Conservation (phyloP, 2,113 vertebrate genomes). For the Aptenodytes patagonicus region DNA sequence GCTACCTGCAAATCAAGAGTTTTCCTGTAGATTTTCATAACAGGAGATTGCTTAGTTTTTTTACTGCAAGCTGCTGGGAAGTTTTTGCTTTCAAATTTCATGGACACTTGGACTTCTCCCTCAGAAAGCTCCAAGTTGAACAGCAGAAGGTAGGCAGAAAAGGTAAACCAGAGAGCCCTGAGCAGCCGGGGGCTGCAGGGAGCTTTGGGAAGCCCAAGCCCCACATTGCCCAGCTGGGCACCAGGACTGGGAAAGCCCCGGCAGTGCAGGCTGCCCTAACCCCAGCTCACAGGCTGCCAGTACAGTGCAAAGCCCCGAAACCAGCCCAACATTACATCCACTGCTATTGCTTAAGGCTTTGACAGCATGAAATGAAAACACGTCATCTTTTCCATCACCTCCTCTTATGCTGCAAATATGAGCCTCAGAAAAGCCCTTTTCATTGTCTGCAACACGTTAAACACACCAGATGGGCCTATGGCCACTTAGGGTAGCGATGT, state of each 20-base stretch:
- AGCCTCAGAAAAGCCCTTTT: background rate
- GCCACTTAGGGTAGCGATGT: no score
- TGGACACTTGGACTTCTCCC: background rate
- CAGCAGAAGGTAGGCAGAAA: background rate
- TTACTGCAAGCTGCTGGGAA: background rate
- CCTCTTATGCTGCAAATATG: no score
- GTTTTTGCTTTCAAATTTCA: background rate
- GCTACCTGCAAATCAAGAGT: background rate
- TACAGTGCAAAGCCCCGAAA: fast-evolving
- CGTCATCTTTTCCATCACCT: background rate
- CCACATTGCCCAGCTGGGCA: background rate
- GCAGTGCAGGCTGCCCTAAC: background rate
- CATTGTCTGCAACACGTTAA: background rate
- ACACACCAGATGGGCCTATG: background rate
- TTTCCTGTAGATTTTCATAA: background rate
- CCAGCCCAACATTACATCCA: background rate
- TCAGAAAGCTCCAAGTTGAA: background rate
- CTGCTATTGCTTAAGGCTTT: background rate
- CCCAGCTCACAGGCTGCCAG: no score
- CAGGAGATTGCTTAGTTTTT: background rate
- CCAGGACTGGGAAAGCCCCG: background rate
- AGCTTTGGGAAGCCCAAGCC: background rate
- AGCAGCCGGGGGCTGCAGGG: background rate
- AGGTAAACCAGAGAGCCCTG: background rate
- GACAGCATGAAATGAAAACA: background rate